Evolutionary conservation across 2,888 invertebrate species (phyloP), one percentile per base, ranked within the genome.

Genomic region (Zele albiditarsus): DNA sequence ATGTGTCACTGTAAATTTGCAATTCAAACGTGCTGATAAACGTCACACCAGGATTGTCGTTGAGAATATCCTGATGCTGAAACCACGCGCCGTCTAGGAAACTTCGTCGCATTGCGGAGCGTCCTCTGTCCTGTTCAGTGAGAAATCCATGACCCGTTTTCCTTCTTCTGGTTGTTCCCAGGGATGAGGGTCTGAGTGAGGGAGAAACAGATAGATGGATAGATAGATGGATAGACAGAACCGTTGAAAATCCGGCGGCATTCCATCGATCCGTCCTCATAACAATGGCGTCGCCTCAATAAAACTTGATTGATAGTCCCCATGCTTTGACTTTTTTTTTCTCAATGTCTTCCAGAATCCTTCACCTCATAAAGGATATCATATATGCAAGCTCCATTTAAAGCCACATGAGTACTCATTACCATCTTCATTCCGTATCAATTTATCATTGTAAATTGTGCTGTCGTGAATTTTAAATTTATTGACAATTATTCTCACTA

Each of bases 21-120:
- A 80, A 79, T 80, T 80, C 77, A 80, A 79, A 73, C 71, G 66
- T 70, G 69, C 63, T 60, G n/a, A 57, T 28, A 49, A 69, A 46
- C 49, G 58, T 72, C 69, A 60, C 27, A 65, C 33, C 42, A 46
- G 27, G 25, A 68, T 28, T 28, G 46, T 67, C 67, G 46, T 49
- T 27, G 49, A 49, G 53, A 5, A 46, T 46, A 46, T 49, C 46
- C 66, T 66, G 66, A 42, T 66, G 71, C 33, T 63, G 42, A 28
- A 25, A 20, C 31, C 20, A 20, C 53, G 53, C 53, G 53, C 20
- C 20, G 53, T 46, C 42, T 23, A 72, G 28, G 31, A 74, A 74
- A 70, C 65, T 74, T 38, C 57, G 57, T 66, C 70, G 74, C 74
- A 74, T 57, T 74, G 74, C 74, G 70, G 74, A 70, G 63, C 42